Evolutionary conservation across 2,888 invertebrate genomes (phyloP), one percentile per base, ranked within the genome.

Genomic region (Macaria notata): DNA sequence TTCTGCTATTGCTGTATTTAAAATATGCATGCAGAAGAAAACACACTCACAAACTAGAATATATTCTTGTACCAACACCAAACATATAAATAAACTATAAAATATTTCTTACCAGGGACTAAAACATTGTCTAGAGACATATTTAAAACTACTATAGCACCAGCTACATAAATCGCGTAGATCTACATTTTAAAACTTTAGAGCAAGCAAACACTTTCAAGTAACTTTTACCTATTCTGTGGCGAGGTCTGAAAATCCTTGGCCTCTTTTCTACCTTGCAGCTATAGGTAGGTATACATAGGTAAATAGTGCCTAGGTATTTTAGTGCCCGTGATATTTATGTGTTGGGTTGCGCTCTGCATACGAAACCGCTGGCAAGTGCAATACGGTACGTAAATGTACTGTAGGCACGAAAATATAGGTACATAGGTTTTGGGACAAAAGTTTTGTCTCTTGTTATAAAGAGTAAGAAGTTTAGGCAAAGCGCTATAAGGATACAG

Each of bases 181-280:
- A 36, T 36, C 5, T 36, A 36, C 33, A 7, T 36, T 36, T 36
- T 36, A 36, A 36, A 36, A 36, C 7, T 36, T 36, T 36, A 36
- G 7, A 36, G 33, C 7, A 6, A n/a, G 4, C n/a, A n/a, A n/a
- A n/a, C 42, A 9, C 9, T 9, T n/a, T 29, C n/a, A 9, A 49
- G 43, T 50, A 50, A 30, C 36, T 50, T 30, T 9, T 41, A 41
- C 38, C 36, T 46, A 54, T 49, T 54, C 42, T 46, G 54, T 49
- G 46, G 31, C 30, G 59, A 47, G 69, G 72, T 71, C 71, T 71
- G 74, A 59, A 75, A 79, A 79, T 79, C 75, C 76, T 75, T 73
- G 73, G 75, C 73, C 70, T 57, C 65, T 66, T 72, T 78, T 76
- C 54, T 39, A 41, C 9, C 46, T 65, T 59, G 59, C 61, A 45